phyloP scores from a whole-genome alignment of 2,888 invertebrate species.

The Branchellion lobata region DNA sequence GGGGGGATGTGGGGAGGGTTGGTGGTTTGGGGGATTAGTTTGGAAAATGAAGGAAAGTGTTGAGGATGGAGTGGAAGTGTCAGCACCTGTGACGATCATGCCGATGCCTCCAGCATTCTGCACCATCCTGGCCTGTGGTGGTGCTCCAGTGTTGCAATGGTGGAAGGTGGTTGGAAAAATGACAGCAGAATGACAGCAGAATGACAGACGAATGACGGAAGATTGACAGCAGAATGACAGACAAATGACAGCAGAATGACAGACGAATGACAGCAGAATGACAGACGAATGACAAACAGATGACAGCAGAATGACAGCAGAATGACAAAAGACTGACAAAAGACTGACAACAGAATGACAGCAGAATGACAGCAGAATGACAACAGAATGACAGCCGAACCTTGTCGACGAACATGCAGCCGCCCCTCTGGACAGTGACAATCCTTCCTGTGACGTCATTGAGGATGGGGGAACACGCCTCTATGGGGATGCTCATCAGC shows the following conservation, averaged over 20 bases:
- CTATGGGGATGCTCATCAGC: slow-evolving; percentile 72
- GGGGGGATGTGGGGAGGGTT: not conserved
- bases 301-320: no score
- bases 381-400: slow-evolving; percentile 55
- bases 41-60: no score
- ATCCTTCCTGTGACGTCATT: slow-evolving; percentile 70
- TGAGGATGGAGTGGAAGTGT: no score
- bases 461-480: slow-evolving; percentile 67
- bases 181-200: not conserved
- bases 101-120: slow-evolving; percentile 80
- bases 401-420: slow-evolving; percentile 94
- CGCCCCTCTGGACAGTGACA: slow-evolving; percentile 82
- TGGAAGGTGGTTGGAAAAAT: not conserved
- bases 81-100: slow-evolving; percentile 72
- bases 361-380: not conserved
- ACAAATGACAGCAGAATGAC: no score
- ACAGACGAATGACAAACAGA: no score
- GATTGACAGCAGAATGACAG: not conserved
- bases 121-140: slow-evolving; percentile 72
- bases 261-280: no score
- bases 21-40: not conserved
- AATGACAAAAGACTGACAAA: no score
- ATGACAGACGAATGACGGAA: no score
- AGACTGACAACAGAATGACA: not conserved
- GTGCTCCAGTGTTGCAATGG: no score